phyloP scores from a whole-genome alignment of 92 coral and sea anemone species.

The Epizoanthus stellaris region DNA sequence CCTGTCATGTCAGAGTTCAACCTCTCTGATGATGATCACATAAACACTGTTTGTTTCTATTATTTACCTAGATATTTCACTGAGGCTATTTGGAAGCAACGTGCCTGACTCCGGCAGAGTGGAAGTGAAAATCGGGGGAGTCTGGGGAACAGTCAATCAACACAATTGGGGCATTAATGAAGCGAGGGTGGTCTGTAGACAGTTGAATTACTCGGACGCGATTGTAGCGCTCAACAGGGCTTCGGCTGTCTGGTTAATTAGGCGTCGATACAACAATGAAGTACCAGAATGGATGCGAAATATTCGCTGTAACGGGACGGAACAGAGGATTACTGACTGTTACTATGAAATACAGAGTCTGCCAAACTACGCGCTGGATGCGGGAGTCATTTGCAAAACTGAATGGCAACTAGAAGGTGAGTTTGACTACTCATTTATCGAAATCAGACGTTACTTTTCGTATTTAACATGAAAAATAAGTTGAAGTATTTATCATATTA shows the following conservation, averaged over 20 bases:
- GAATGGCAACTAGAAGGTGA: constrained; percentile 13
- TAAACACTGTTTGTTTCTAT: neutral
- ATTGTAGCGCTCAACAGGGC: constrained; percentile 2
- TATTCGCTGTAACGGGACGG: constrained; percentile 12
- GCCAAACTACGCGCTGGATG: constrained; percentile 31
- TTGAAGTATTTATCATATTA: neutral
- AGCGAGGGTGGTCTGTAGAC: constrained; percentile 29
- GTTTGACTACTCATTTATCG: neutral
- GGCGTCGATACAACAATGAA: neutral
- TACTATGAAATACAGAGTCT: constrained; percentile 6
- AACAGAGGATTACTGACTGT: constrained; percentile 13
- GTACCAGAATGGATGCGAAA: constrained; percentile 29
- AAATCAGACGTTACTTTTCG: neutral
- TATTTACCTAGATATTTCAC: neutral
- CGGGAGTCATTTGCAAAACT: constrained; percentile 17
- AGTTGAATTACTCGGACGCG: constrained; percentile 11
- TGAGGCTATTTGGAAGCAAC: constrained; percentile 23
- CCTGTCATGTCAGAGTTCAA: too few relatives aligned
- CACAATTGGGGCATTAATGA: constrained; percentile 7
- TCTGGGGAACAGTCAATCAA: constrained; percentile 35
- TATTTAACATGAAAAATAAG: neutral
- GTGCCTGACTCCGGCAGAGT: constrained; percentile 23
- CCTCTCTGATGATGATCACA: too few relatives aligned
- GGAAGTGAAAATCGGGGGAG: constrained; percentile 32
- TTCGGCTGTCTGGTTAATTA: constrained; percentile 21